Evolutionary conservation across 2,888 invertebrate species (phyloP), one percentile per base, ranked within the genome.

Genomic region (Leistus spinibarbis): DNA sequence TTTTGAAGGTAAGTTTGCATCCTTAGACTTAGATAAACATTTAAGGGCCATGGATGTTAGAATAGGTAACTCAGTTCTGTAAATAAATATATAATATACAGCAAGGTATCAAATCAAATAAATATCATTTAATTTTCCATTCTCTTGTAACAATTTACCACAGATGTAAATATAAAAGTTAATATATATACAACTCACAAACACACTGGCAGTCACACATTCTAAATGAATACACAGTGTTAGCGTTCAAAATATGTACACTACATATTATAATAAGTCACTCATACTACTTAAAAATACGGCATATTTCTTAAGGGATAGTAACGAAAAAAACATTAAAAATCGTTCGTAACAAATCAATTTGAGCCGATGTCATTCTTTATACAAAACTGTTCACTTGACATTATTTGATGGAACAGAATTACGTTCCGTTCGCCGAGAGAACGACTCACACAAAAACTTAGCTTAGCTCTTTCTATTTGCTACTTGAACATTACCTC

Each of bases 121-220:
- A 72, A 72, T 72, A 72, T 72, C 56, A 24, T 72, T 72, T 72
- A 72, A 72, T 72, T 64, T 64, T 66, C 65, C 72, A 72, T 65
- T 65, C 64, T 72, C 16, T 65, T 72, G 54, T 56, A 65, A 72
- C 72, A 72, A 56, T 72, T 72, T 65, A 65, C 72, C 72, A 72
- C 72, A 72, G 64, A 72, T 72, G 65, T 72, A 72, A 40, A 70
- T 70, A 70, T 62, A 70, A 72, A 72, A 72, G 72, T 64, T 56
- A 65, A 72, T 72, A 65, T 71, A 72, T 72, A 54, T 65, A 72
- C 72, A 72, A 72, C 56, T 54, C 70, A 57, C 65, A 65, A 72
- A 63, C 71, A 65, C 71, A 56, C 63, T 62, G 54, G 64, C 72
- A 72, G 40, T 64, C 72, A 72, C 66, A 64, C 72, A 27, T 65